These are phyloP conservation scores for Neodon shergylaensis DNA, from an alignment of 2,113 vertebrate genomes.

Conservation along the genomic window DNA sequence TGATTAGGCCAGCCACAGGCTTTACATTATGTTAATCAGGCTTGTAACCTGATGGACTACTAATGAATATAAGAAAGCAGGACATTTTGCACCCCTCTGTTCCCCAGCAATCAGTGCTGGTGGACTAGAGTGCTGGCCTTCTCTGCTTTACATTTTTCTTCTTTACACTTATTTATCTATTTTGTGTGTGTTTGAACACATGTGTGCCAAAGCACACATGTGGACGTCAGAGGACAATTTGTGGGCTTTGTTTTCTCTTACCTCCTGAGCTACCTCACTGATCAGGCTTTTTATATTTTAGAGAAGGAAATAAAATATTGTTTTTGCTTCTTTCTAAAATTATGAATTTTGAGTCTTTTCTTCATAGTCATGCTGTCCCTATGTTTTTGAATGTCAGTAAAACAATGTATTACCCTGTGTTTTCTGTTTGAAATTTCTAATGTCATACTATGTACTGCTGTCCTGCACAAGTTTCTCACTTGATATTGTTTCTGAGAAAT, in stretches of 20 bases:
- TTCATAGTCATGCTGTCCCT: not conserved
- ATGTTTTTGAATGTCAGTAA: not conserved
- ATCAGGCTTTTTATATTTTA: not conserved
- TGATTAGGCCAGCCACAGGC: not conserved
- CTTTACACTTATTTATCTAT: not conserved
- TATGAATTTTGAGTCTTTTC: not conserved
- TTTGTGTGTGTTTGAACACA: not conserved
- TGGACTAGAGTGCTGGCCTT: not conserved
- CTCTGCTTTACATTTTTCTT: not conserved
- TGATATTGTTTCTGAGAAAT: conserved; percentile 6
- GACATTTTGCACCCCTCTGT: not conserved
- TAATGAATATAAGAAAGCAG: not conserved
- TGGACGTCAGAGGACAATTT: not conserved
- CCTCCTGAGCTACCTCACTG: not conserved
- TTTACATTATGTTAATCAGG: not conserved
- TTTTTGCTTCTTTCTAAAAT: not conserved
- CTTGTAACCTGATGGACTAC: not conserved
- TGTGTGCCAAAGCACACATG: not conserved
- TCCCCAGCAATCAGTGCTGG: not conserved
- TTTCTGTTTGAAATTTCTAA: conserved; percentile 38
- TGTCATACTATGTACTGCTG: not conserved
- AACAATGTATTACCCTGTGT: not conserved
- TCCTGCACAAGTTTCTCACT: not conserved
- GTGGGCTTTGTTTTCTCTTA: not conserved
- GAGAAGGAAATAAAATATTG: not conserved